Conservation (phyloP, 2,113 vertebrate genomes). For the Pachypanchax playfairii region DNA sequence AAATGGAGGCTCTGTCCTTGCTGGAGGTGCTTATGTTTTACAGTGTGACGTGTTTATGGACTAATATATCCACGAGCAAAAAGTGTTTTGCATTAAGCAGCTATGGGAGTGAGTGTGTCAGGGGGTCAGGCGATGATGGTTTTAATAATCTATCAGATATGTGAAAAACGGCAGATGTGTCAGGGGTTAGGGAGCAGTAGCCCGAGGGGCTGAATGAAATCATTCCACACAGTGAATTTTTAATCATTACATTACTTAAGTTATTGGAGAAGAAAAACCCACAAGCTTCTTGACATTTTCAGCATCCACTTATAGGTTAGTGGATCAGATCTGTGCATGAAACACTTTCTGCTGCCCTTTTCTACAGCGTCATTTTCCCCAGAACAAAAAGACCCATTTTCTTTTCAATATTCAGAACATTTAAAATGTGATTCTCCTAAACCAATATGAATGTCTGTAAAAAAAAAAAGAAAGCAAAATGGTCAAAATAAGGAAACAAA, state of each 20-base stretch:
- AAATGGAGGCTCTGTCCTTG: slow-evolving; percentile 12
- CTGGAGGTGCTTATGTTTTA: slow-evolving; percentile 12
- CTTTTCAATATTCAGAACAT: background rate
- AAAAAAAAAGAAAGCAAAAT: too few species aligned
- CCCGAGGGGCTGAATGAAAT: slow-evolving; percentile 16
- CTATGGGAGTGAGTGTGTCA: slow-evolving; percentile 9
- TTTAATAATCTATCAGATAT: slow-evolving; percentile 41
- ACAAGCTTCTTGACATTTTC: background rate
- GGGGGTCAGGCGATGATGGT: slow-evolving; percentile 34
- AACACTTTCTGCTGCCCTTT: background rate
- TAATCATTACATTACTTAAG: slow-evolving; percentile 10
- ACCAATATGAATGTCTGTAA: too few species aligned
- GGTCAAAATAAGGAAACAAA: too few species aligned
- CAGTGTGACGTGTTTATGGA: slow-evolving; percentile 14
- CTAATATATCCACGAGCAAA: slow-evolving; percentile 31
- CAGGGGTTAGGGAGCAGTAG: slow-evolving; percentile 16
- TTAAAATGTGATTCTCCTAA: background rate
- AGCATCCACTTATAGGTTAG: slow-evolving; percentile 14
- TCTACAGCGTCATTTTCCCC: too few species aligned
- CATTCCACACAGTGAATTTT: background rate
- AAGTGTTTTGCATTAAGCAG: slow-evolving; percentile 37
- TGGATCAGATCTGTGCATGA: background rate
- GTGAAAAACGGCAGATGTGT: slow-evolving; percentile 9
- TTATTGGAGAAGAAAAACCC: slow-evolving; percentile 17
- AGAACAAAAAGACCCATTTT: background rate